These are phyloP conservation scores for Pithys albifrons DNA, from an alignment of 2,113 vertebrate genomes.

Conservation along the genomic window DNA sequence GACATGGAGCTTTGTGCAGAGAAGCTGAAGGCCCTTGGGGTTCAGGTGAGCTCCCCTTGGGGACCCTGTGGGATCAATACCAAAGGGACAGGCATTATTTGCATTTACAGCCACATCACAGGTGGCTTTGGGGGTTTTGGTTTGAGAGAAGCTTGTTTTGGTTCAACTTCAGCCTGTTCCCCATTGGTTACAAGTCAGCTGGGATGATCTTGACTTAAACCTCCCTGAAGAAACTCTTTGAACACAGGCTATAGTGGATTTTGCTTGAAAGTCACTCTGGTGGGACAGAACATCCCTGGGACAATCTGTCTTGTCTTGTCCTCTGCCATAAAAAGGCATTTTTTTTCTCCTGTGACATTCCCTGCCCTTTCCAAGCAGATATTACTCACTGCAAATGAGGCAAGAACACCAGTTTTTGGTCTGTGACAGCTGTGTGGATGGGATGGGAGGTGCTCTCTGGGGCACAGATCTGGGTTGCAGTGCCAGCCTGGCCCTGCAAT, in stretches of 20 bases:
- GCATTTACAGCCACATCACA: background rate
- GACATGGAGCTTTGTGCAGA: conserved; percentile 64
- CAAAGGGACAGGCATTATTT: background rate
- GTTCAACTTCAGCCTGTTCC: background rate
- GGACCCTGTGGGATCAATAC: no score
- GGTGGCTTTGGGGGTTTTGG: background rate
- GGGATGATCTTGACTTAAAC: background rate
- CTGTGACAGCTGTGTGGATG: background rate
- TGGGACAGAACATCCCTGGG: background rate
- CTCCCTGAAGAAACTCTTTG: background rate
- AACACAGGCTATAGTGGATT: background rate
- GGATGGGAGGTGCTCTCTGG: background rate
- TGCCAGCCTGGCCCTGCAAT: background rate
- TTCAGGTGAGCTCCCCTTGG: conserved; percentile 67
- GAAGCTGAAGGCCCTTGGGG: conserved; percentile 69
- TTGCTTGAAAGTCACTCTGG: background rate
- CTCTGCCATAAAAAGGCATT: background rate
- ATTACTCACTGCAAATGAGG: background rate
- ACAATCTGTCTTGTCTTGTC: background rate
- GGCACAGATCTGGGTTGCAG: background rate
- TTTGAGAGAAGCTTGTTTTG: background rate
- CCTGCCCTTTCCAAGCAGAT: background rate
- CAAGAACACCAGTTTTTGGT: background rate
- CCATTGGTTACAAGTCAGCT: background rate
- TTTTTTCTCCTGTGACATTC: background rate